Base-by-base conservation (phyloP, 2,888 invertebrate species). In the Cabera pusaria region DNA sequence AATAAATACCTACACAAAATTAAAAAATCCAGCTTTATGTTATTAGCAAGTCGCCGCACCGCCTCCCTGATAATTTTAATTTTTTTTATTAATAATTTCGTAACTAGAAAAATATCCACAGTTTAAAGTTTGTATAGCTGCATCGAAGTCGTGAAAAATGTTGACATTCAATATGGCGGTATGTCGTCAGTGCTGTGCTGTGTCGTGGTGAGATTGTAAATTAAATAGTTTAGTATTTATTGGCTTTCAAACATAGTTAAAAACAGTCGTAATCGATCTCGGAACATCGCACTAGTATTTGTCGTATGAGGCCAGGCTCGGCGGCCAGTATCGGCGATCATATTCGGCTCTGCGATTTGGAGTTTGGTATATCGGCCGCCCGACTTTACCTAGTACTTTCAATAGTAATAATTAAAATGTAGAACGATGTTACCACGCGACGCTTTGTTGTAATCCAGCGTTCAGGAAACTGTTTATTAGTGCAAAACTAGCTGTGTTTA, bases 131-230 rank as follows among this genome's bases (percentile, higher is more conserved):
- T 72, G 64, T 66, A 72, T 66, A 78, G 73, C 66, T 69, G 64
- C 72, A 75, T 70, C 70, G 66, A 69, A 82, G 73, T 76, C 71
- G 75, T 78, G 76, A 74, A 75, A 68, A 74, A 79, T 84, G 86
- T 93, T 94, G 93, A 94, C 94, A 94, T 93, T 93, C 94, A 95
- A 95, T 94, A 96, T 96, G 96, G 96, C 96, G 95, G 95, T 94
- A 94, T 95, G 95, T 95, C 95, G 94, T 94, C 95, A 95, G 95
- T 96, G 96, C 95, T 94, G 93, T 96, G 96, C 95, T 95, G 95
- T 95, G 95, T 95, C 95, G 95, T 95, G 96, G 95, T 95, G 93
- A 94, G 95, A 94, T 91, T 85, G 73, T 67, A 80, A 72, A 79
- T 72, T 83, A 72, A 58, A 62, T 74, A 55, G 63, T 66, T 73